These are phyloP conservation scores for Microctonus hyperodae DNA, from an alignment of 2,888 invertebrate species.

Conservation along the genomic window DNA sequence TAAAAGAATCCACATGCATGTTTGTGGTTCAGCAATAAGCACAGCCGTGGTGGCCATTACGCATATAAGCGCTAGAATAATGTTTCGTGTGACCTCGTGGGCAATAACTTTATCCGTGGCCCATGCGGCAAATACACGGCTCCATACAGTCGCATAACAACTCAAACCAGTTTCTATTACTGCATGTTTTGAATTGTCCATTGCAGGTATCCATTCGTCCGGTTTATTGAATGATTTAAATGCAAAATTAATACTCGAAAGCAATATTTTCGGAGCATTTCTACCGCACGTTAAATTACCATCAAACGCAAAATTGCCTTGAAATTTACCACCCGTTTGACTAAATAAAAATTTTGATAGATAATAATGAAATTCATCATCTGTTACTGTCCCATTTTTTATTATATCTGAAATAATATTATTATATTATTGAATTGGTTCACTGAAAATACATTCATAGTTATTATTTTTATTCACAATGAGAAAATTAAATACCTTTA, in stretches of 20 bases:
- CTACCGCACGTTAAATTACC: conserved; percentile 70
- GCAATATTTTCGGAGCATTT: conserved; percentile 67
- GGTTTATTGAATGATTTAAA: conserved; percentile 71
- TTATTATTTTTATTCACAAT: not conserved
- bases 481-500: conserved; percentile 60
- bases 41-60: conserved; percentile 81
- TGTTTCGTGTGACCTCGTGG: conserved; percentile 77
- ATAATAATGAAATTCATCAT: conserved; percentile 69
- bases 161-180: conserved; percentile 69
- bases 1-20: conserved; percentile 80
- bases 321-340: conserved; percentile 73
- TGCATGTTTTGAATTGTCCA: conserved; percentile 71
- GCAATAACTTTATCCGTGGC: conserved; percentile 81
- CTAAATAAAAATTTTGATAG: conserved; percentile 77
- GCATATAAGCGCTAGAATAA: conserved; percentile 77
- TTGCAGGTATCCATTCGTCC: conserved; percentile 75
- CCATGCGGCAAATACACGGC: conserved; percentile 77
- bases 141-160: conserved; percentile 74
- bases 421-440: conserved; percentile 7
- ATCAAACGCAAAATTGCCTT: conserved; percentile 73
- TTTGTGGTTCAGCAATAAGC: conserved; percentile 78
- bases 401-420: conserved; percentile 62
- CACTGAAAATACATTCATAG: conserved; percentile 8
- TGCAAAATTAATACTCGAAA: conserved; percentile 70
- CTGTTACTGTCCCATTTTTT: conserved; percentile 62